Percentiles rank a stretch among this genome's conserved stretches.
Conservation (phyloP, 2,797 vertebrate species). For the Diplodus puntazzo region DNA sequence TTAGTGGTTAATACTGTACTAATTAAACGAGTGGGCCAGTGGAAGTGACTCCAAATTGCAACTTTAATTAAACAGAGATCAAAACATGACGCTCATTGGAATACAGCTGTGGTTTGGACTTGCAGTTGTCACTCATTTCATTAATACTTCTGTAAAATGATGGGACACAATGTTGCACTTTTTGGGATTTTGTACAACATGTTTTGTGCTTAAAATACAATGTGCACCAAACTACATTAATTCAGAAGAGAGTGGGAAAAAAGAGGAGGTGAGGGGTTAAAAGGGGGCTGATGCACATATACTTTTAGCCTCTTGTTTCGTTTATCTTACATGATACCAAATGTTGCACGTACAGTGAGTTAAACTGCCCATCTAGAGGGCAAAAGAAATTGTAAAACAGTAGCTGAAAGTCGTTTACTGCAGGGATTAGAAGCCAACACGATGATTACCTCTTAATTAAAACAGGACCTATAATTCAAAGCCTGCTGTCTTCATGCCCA, state of each 20-base stretch:
- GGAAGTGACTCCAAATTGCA: background rate
- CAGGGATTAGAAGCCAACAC: conserved; percentile 13
- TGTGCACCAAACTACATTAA: background rate
- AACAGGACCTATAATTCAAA: conserved; percentile 23
- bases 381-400: background rate
- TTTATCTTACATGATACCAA: background rate
- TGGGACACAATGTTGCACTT: too few species aligned
- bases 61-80: conserved; percentile 1
- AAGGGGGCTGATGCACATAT: background rate
- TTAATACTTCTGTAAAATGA: background rate
- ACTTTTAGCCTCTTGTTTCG: background rate
- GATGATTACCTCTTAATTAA: conserved; percentile 34
- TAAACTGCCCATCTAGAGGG: background rate
- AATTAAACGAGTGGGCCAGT: background rate
- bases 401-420: background rate
- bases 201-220: background rate
- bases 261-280: background rate
- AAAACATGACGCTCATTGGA: background rate
- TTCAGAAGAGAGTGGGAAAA: background rate
- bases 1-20: background rate
- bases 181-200: background rate
- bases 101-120: background rate
- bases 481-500: conserved; percentile 10
- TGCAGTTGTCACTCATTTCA: background rate
- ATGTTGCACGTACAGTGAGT: background rate